Evolutionary conservation across 2,113 vertebrate genomes (phyloP), one percentile per base, ranked within the genome.

Genomic region (Oryzias melastigma): DNA sequence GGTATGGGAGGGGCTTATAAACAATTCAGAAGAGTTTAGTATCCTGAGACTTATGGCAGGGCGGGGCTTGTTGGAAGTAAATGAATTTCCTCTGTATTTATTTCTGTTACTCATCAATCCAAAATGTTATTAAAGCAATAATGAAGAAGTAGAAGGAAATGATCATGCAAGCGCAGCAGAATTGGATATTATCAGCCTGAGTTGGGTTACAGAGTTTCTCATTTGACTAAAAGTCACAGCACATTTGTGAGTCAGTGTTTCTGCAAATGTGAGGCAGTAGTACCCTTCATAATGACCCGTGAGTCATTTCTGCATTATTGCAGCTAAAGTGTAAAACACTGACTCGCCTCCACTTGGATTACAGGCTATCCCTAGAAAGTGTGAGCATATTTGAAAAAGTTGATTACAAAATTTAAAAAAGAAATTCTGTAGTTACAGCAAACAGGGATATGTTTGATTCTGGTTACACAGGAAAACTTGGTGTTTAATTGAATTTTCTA

Each of bases 191-290:
- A 52, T 61, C 57, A 54, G 52, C 25, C n/a, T 35, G 7, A 18
- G 29, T 35, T 75, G 43, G 42, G 40, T 56, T 50, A 5, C 47
- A 49, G 43, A 44, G 35, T 27, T 65, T 68, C 42, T 60, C 53
- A 22, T 62, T 57, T 41, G 47, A 41, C 6, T 48, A 52, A 52
- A 69, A 67, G 47, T 62, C n/a, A 40, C 42, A 61, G 44, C 27
- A 41, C 40, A 68, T 41, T 42, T 35, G 20, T 67, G 66, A 82
- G 65, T 82, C 63, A 80, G 41, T 40, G 22, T 24, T 63, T 77
- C 22, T 65, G 43, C 22, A 45, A 41, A 67, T 65, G 42, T 58
- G 35, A 18, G 58, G 49, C 6, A 58, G 56, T 57, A 46, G 43
- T 63, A 55, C 43, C 67, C 25, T 65, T 65, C 27, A 22, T 5